Evolutionary conservation across 2,888 invertebrate genomes (phyloP), one percentile per base, ranked within the genome.

Genomic region (Nipponacmea schrenckii): DNA sequence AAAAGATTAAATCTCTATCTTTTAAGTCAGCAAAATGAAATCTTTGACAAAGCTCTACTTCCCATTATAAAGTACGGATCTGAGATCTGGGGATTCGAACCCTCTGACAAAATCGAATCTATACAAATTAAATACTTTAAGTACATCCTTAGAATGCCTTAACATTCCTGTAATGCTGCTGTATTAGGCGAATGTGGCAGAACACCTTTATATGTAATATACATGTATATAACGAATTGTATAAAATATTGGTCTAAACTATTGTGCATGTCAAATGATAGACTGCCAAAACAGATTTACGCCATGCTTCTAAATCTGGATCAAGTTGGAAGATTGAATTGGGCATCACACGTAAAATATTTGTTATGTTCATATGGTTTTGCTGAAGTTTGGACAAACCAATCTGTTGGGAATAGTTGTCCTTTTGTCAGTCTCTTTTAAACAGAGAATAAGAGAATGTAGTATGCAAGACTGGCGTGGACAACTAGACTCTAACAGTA

Each of bases 101-200:
- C 14, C n/a, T 67, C 45, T 48, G 15, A 48, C 45, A 20, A 26
- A 4, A 67, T 67, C 5, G 67, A 67, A 67, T n/a, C 17, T 17
- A 26, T 67, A 3, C 67, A 67, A 17, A 20, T 26, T 7, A 67
- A 24, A 48, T 67, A 15, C 15, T 26, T n/a, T n/a, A 56, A 24
- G 56, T 56, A 56, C 20, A 20, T n/a, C n/a, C 56, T 56, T 20
- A 56, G n/a, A 56, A 20, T 56, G 20, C 56, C 56, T 7, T 7
- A 56, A 56, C 10, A 56, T 14, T 56, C 67, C 24, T 24, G 48
- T 48, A 67, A 46, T 12, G 46, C 20, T 48, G 67, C 67, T 24
- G 67, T 56, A 10, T 10, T 67, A 17, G 67, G 67, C 2, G 67
- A 67, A 31, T 14, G 17, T 50, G 62, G 67, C 31, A 10, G 67